These are phyloP conservation scores for Halocaridina rubra DNA, from an alignment of 2,888 invertebrate genomes.

Conservation along the genomic window DNA sequence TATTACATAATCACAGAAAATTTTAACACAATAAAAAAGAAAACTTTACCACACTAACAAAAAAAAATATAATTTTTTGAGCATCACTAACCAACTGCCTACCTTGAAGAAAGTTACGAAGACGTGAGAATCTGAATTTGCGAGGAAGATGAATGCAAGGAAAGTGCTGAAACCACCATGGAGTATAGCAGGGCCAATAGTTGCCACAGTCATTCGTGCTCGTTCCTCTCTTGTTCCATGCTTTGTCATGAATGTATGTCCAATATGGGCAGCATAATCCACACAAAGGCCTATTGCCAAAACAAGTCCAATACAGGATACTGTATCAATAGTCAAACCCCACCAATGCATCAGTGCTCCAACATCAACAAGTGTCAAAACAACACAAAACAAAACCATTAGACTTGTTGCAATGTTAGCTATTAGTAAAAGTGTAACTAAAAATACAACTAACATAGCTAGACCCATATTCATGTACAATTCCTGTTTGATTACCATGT, in stretches of 20 bases:
- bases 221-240: slow-evolving; percentile 68
- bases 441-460: slow-evolving; percentile 82
- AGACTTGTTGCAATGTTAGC: slow-evolving; percentile 82
- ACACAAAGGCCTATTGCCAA: slow-evolving; percentile 71
- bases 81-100: slow-evolving; percentile 41
- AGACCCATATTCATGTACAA: slow-evolving; percentile 81
- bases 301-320: slow-evolving; percentile 70
- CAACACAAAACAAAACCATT: slow-evolving; percentile 76
- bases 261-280: slow-evolving; percentile 72
- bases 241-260: slow-evolving; percentile 65
- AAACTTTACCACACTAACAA: background rate
- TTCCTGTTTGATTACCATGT: slow-evolving; percentile 77
- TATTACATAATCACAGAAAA: background rate
- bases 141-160: slow-evolving; percentile 67
- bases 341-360: slow-evolving; percentile 63
- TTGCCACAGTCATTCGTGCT: slow-evolving; percentile 76
- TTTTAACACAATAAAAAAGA: background rate
- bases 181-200: slow-evolving; percentile 74
- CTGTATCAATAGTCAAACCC: slow-evolving; percentile 72
- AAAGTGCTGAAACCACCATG: slow-evolving; percentile 68
- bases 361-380: slow-evolving; percentile 77
- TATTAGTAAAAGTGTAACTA: slow-evolving; percentile 81
- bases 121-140: slow-evolving; percentile 67
- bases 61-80: background rate
- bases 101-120: slow-evolving; percentile 69